phyloP scores from a whole-genome alignment of 2,888 invertebrate species.

The Trimorus sp. region DNA sequence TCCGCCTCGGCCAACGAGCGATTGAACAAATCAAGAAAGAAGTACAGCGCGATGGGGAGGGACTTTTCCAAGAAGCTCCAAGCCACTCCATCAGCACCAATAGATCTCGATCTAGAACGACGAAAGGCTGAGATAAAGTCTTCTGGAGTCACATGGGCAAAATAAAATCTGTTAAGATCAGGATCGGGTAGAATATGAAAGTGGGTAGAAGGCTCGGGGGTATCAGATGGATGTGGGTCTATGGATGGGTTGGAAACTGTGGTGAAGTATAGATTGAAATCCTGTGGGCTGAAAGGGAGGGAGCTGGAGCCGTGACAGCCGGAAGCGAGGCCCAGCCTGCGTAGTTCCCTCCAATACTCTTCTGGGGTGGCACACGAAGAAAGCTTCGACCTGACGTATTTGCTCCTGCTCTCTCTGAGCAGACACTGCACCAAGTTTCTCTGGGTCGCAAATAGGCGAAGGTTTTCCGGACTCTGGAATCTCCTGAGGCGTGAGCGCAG shows the following conservation, averaged over 20 bases:
- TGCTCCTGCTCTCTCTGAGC: background rate
- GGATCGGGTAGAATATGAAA: background rate
- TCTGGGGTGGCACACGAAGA: background rate
- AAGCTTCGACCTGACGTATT: background rate
- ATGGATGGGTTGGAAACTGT: background rate
- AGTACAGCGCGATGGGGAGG: background rate
- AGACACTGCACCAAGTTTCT: background rate
- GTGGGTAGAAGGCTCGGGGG: background rate
- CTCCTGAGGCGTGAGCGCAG: background rate
- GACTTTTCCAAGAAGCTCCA: background rate
- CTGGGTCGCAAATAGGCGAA: too few species aligned
- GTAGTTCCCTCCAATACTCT: background rate
- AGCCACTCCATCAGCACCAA: background rate
- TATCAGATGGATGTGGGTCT: background rate
- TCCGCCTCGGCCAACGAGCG: background rate
- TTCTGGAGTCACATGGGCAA: background rate
- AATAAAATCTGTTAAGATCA: background rate
- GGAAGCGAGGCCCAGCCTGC: background rate
- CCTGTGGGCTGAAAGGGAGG: background rate
- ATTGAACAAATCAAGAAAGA: background rate
- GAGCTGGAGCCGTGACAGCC: background rate
- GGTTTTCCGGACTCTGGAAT: too few species aligned
- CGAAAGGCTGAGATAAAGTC: background rate
- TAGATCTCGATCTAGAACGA: background rate
- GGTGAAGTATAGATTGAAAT: background rate